Percentiles rank a stretch among this genome's conserved stretches.
These are phyloP conservation scores for Myxocyprinus asiaticus DNA, from an alignment of 2,113 vertebrate genomes.

Conservation along the genomic window DNA sequence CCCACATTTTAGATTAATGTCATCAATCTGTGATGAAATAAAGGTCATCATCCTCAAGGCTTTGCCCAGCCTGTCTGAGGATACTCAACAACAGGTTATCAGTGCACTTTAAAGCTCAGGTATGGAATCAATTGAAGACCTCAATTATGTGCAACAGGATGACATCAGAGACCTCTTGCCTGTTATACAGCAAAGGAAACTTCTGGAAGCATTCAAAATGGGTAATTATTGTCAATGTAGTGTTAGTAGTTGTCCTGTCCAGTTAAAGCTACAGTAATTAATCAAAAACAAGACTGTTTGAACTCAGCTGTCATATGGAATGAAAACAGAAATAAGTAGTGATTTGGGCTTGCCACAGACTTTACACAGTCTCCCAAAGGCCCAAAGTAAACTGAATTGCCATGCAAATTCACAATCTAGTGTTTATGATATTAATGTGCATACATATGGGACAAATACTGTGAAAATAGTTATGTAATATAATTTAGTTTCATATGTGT, in stretches of 20 bases:
- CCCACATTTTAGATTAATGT: slow-evolving; percentile 2
- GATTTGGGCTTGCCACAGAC: background rate
- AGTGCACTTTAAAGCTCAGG: slow-evolving; percentile 27
- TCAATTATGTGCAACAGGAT: slow-evolving; percentile 38
- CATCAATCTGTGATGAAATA: background rate
- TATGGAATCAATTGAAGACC: slow-evolving; percentile 33
- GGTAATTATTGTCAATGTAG: slow-evolving; percentile 21
- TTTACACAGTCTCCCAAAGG: background rate
- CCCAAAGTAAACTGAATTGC: too few species aligned
- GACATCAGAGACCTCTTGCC: slow-evolving; percentile 23
- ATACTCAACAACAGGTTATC: slow-evolving; percentile 18
- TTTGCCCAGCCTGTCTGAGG: slow-evolving; percentile 42
- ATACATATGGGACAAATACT: too few species aligned
- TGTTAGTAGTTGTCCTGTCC: background rate
- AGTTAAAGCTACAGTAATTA: background rate
- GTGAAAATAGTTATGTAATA: too few species aligned
- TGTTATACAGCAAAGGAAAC: slow-evolving; percentile 30
- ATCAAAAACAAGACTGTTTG: background rate
- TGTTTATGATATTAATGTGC: too few species aligned
- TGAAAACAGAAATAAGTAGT: too few species aligned
- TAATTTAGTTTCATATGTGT: background rate
- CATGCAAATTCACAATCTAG: too few species aligned
- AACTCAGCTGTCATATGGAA: background rate
- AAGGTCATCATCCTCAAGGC: slow-evolving; percentile 43
- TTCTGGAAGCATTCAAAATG: slow-evolving; percentile 37